phyloP scores from a whole-genome alignment of 2,888 invertebrate genomes.

The Melinaea menophilus region DNA sequence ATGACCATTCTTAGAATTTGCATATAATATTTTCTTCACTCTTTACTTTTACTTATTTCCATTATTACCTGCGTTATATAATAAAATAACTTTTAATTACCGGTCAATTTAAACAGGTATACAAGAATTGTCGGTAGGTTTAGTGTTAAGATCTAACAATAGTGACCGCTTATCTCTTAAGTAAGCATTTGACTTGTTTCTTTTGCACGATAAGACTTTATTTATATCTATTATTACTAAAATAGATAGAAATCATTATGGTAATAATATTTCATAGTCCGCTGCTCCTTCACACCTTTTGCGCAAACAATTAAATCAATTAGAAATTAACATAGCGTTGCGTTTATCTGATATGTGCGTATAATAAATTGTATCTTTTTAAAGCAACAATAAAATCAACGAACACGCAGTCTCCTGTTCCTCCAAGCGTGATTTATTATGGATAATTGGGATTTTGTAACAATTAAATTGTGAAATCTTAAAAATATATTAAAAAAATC shows the following conservation, averaged over 20 bases:
- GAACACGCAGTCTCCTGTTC: slow-evolving; percentile 2
- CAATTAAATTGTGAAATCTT: slow-evolving; percentile 2
- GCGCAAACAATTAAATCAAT: slow-evolving; percentile 20
- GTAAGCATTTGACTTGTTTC: background rate
- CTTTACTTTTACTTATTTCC: too few relatives aligned
- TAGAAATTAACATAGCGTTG: slow-evolving; percentile 21
- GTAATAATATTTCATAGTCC: slow-evolving; percentile 22
- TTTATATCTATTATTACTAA: slow-evolving; percentile 1
- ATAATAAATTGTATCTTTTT: slow-evolving; percentile 4
- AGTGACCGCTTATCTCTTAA: background rate
- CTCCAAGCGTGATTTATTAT: slow-evolving; percentile 1
- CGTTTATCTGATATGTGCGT: slow-evolving; percentile 7
- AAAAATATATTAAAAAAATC: background rate
- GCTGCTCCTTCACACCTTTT: slow-evolving; percentile 21
- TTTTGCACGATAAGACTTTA: slow-evolving; percentile 1
- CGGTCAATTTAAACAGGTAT: too few relatives aligned
- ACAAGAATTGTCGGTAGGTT: too few relatives aligned
- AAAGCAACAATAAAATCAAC: background rate
- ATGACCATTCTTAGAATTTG: too few relatives aligned
- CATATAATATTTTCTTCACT: too few relatives aligned
- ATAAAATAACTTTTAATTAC: too few relatives aligned
- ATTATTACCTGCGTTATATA: too few relatives aligned
- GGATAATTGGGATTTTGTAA: background rate
- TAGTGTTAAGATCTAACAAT: too few relatives aligned
- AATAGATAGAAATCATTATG: slow-evolving; percentile 25